phyloP scores from a whole-genome alignment of 2,797 vertebrate species.

The Pygocentrus nattereri region DNA sequence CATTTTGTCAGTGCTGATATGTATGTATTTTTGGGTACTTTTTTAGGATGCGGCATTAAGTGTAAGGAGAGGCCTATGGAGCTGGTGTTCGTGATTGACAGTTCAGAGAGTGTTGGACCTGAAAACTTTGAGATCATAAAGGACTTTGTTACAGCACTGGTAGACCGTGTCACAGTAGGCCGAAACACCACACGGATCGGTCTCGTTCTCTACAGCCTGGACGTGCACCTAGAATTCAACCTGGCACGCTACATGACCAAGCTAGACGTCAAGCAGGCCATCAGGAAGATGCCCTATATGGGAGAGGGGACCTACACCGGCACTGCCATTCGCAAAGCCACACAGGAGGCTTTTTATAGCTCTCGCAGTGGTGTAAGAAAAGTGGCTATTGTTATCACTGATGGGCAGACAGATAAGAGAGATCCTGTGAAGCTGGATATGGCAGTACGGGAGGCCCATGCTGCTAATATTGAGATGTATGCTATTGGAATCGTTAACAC shows the following conservation, averaged over 20 bases:
- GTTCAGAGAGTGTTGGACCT: constrained; percentile 92
- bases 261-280: constrained; percentile 87
- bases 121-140: constrained; percentile 95
- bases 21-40: constrained; percentile 11
- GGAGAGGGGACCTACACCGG: constrained; percentile 93
- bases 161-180: constrained; percentile 89
- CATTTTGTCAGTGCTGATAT: neutral
- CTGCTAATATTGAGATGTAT: constrained; percentile 92
- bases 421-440: constrained; percentile 88
- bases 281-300: constrained; percentile 89
- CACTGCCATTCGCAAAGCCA: constrained; percentile 89
- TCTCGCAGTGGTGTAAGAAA: constrained; percentile 86
- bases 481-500: constrained; percentile 91
- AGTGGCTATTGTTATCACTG: constrained; percentile 92
- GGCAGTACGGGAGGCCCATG: constrained; percentile 88
- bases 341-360: constrained; percentile 89
- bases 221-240: constrained; percentile 88
- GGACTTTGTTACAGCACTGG: constrained; percentile 89
- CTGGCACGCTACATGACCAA: constrained; percentile 83
- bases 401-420: constrained; percentile 89
- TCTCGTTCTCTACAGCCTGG: constrained; percentile 90
- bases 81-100: constrained; percentile 94
- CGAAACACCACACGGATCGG: constrained; percentile 91
- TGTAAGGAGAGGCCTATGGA: constrained; percentile 96
- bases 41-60: constrained; percentile 88